Evolutionary conservation across 2,113 vertebrate species (phyloP), one percentile per base, ranked within the genome.

Genomic region (Cricetomys ansorgei): DNA sequence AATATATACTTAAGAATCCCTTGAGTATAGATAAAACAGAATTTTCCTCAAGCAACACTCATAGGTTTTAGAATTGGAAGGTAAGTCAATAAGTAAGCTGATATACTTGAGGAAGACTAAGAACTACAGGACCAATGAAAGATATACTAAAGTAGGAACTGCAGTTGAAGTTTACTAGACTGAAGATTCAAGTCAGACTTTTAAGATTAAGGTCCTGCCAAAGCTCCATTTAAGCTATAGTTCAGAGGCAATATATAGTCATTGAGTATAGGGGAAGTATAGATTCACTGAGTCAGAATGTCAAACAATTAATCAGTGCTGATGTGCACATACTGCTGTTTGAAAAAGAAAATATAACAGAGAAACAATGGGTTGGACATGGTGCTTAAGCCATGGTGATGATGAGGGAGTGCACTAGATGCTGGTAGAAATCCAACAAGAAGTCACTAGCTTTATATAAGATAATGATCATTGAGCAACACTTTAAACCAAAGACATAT

Each of bases 401-500:
- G 5, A n/a, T 34, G n/a, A 48, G 29, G 65, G 21, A 45, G 9
- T 69, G 50, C 15, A 45, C 13, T 50, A 59, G 64, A 23, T 69
- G 21, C 37, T 43, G 16, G 19, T 45, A n/a, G 45, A 43, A 65
- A 79, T 85, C 40, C 57, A 73, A 88, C 43, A 53, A 81, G 79
- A 90, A 86, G 9, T 5, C 37, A 40, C 27, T 67, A 27, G 5
- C 17, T 67, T 94, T 23, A 76, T 43, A 57, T 37, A 88, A 64
- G 7, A 73, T 80, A 27, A 90, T 70, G 7, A 59, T 72, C 8
- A 62, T 34, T 34, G 86, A 81, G 21, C 9, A 72, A 21, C 21
- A 55, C 21, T 91, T 77, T 92, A 40, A 59, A 59, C 53, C n/a
- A 92, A 88, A 86, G 31, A 94, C 12, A 25, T 92, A 87, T 43